Evolutionary conservation across 2,113 vertebrate genomes (phyloP).

Genomic region (Leptobrachium leishanense): DNA sequence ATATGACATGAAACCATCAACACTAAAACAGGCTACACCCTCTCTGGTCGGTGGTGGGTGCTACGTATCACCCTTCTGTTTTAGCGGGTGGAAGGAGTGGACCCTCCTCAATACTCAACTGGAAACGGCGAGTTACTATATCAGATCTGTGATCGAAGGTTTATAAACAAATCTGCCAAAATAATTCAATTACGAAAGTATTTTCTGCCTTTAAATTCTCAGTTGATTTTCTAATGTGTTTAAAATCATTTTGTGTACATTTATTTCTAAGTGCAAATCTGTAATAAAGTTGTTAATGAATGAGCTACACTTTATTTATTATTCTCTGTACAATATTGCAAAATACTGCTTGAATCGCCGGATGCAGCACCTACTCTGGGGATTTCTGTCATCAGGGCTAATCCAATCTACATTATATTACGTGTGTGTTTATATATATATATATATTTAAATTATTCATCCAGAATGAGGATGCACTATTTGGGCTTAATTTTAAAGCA

Average conservation of each 20-base stretch:
- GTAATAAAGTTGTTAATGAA: slow-evolving; percentile 3
- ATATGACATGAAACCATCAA: too few relatives aligned
- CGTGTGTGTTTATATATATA: too few relatives aligned
- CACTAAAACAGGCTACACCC: too few relatives aligned
- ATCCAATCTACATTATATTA: too few relatives aligned
- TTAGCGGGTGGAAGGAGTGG: not conserved
- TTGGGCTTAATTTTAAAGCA: too few relatives aligned
- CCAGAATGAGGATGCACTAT: too few relatives aligned
- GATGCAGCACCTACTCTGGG: too few relatives aligned
- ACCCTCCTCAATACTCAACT: not conserved
- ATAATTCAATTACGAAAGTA: not conserved
- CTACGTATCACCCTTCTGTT: not conserved
- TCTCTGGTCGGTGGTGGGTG: too few relatives aligned
- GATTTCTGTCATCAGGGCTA: too few relatives aligned
- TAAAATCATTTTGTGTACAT: not conserved
- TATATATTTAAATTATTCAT: too few relatives aligned
- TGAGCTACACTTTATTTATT: not conserved
- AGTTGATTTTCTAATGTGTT: not conserved
- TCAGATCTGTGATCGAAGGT: not conserved
- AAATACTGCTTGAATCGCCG: too few relatives aligned
- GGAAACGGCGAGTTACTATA: not conserved
- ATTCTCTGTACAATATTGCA: too few relatives aligned
- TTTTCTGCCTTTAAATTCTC: not conserved
- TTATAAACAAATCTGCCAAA: not conserved
- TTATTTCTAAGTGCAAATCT: not conserved